Base-by-base conservation (phyloP, 1,140 invertebrate species). In the Gonatopus flavifemur region DNA sequence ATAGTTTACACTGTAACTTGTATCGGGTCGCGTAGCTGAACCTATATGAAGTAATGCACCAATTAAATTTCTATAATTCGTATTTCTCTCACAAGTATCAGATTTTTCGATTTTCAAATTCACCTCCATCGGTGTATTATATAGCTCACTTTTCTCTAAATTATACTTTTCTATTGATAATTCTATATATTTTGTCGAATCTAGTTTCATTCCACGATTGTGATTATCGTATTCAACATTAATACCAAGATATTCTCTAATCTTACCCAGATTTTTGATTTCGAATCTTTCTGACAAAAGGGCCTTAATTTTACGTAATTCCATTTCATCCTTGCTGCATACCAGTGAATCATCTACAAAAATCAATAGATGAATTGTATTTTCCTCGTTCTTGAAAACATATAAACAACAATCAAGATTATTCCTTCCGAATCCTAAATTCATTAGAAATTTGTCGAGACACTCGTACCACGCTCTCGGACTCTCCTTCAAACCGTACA, bases 401-500 rank as follows among this genome's bases (percentile, higher is more conserved):
- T 33, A 33, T 33, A 33, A 33, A 49, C 51, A 58, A 16, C 12
- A 21, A 37, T 58, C 56, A 21, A 40, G 13, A 16, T 45, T 45
- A 33, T 24, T 31, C 30, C 38, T 44, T 10, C 4, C 19, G 42
- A 58, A 55, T 33, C 32, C 38, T 32, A 54, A 19, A n/a, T 12
- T 21, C 5, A n/a, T 43, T 10, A n/a, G n/a, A 50, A n/a, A 51
- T 2, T 22, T 31, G 38, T 56, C 20, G 20, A 63, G 57, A 31
- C 46, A 52, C 13, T 61, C 40, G 47, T 64, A 55, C n/a, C n/a
- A n/a, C n/a, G n/a, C n/a, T n/a, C n/a, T n/a, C n/a, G n/a, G n/a
- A n/a, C n/a, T n/a, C n/a, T 64, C 64, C 69, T 10, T 21, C 13
- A 71, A 47, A 7, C 69, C 69, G 49, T 71, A 71, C 2, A 72